Base-by-base conservation (phyloP, 2,797 vertebrate genomes). In the Nothura maculosa region DNA sequence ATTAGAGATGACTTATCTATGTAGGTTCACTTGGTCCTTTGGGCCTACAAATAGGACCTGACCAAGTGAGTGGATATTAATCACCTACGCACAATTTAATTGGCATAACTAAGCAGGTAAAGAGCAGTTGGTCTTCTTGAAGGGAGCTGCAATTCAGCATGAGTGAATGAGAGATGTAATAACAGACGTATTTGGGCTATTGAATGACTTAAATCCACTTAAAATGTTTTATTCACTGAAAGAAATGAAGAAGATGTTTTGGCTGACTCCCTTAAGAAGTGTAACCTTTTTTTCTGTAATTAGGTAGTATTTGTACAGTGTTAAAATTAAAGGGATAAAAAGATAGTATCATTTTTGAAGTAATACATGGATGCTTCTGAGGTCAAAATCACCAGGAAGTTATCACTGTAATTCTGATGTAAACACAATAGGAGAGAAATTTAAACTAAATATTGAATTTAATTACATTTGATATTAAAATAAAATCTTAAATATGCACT, bases 351-450 rank as follows among this genome's bases (percentile, higher is more conserved):
- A 7, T 74, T 89, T 89, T 93, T 79, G 21, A 89, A 89, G 83
- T 57, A 93, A 73, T 45, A 61, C 81, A 52, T 64, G 38, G 74
- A 66, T 87, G 18, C n/a, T 86, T 22, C 58, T 47, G 42, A 91
- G 40, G 55, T 87, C 67, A 58, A 68, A 92, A 78, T 12, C 87
- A 95, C 20, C 32, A 88, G 80, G 87, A 50, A 83, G 58, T 64
- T 73, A 60, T 73, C 63, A 87, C 48, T 78, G 45, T 85, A 85
- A 81, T 63, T 90, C 50, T 78, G 70, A 54, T 12, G 22, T 85
- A 95, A 90, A 91, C 61, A 43, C 76, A 87, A 85, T 66, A 83
- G 81, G 61, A 47, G 47, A 73, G 57, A 93, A 81, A 85, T 85
- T 81, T 87, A 74, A 73, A 52, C 89, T 89, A 73, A 90, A 81